Base-by-base conservation (phyloP, 2,113 vertebrate species). In the Stictonetta naevosa region DNA sequence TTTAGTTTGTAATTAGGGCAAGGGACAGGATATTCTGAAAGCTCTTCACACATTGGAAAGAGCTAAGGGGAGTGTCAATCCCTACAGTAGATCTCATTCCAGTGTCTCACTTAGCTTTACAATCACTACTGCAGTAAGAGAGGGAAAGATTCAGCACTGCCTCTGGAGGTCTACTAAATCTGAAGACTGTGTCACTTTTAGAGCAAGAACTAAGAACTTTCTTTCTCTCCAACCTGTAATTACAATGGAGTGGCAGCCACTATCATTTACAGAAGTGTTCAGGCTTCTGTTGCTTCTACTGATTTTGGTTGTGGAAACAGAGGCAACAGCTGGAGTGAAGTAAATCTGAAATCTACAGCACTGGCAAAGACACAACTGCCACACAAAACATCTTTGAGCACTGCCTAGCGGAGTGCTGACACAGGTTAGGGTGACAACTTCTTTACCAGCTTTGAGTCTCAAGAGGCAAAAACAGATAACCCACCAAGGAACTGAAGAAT, bases 311-410 rank as follows among this genome's bases (percentile, higher is more conserved):
- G 56, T 66, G 17, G 56, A 87, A 87, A 74, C 6, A 85, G 44
- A 80, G 59, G n/a, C 15, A 94, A 36, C 44, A 93, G 42, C 38
- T 71, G 72, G 20, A 21, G 9, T 1, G 2, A 85, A 67, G n/a
- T 76, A 95, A 90, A 84, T 90, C 63, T 83, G 64, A 92, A 95
- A 88, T 46, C 59, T 40, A 33, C 38, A 75, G 11, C 31, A 38
- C 1, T 91, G 55, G 38, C 36, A 88, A 88, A 88, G 59, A 72
- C 86, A 13, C 3, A 91, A 17, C 23, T 50, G 29, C 26, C 2
- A 3, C 56, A n/a, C 34, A 60, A 79, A 91, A 74, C 2, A 0
- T 17, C 31, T 60, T 29, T 67, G 23, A 4, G 9, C 6, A 2
- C 15, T 69, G 60, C 52, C 52, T 38, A 58, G 34, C 68, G 81